Percentiles rank a stretch among this genome's conserved stretches.
These are phyloP conservation scores for Drosophila arawakana DNA, from an alignment of 1,140 invertebrate species.

Conservation along the genomic window DNA sequence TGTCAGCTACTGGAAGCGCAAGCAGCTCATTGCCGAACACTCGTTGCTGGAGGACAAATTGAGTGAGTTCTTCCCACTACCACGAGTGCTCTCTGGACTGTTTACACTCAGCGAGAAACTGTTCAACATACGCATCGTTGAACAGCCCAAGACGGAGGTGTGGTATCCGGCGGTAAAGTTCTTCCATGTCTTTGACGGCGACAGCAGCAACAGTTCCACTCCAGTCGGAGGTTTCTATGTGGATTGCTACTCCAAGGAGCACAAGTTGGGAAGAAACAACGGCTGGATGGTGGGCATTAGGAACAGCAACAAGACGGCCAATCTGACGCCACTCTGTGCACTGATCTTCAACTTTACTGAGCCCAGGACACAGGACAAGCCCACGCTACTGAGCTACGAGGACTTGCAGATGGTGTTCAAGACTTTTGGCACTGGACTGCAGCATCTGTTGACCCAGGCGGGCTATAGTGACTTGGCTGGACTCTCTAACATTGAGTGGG, in stretches of 20 bases:
- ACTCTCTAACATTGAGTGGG: slow-evolving; percentile 95
- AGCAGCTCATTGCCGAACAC: slow-evolving; percentile 88
- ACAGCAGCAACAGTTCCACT: slow-evolving; percentile 85
- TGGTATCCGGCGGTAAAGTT: slow-evolving; percentile 95
- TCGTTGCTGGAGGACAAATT: slow-evolving; percentile 90
- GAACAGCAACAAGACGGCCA: slow-evolving; percentile 87
- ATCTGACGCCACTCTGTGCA: slow-evolving; percentile 89
- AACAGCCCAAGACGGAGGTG: slow-evolving; percentile 87
- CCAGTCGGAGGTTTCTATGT: slow-evolving; percentile 93
- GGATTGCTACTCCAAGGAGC: slow-evolving; percentile 90
- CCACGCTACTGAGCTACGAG: slow-evolving; percentile 90
- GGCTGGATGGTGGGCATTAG: slow-evolving; percentile 90
- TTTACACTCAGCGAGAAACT: slow-evolving; percentile 90
- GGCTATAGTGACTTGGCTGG: slow-evolving; percentile 94
- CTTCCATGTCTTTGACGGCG: slow-evolving; percentile 92
- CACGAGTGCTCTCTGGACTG: slow-evolving; percentile 90
- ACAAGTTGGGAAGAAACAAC: slow-evolving; percentile 86
- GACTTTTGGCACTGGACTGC: slow-evolving; percentile 93
- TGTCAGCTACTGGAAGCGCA: slow-evolving; percentile 93
- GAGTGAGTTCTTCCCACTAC: slow-evolving; percentile 93
- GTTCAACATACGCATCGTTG: slow-evolving; percentile 93
- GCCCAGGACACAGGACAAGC: slow-evolving; percentile 86
- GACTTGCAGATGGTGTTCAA: slow-evolving; percentile 92
- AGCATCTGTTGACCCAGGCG: slow-evolving; percentile 92
- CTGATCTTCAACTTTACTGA: slow-evolving; percentile 93